phyloP scores from a whole-genome alignment of 2,113 vertebrate species.

The Rhinopithecus roxellana region DNA sequence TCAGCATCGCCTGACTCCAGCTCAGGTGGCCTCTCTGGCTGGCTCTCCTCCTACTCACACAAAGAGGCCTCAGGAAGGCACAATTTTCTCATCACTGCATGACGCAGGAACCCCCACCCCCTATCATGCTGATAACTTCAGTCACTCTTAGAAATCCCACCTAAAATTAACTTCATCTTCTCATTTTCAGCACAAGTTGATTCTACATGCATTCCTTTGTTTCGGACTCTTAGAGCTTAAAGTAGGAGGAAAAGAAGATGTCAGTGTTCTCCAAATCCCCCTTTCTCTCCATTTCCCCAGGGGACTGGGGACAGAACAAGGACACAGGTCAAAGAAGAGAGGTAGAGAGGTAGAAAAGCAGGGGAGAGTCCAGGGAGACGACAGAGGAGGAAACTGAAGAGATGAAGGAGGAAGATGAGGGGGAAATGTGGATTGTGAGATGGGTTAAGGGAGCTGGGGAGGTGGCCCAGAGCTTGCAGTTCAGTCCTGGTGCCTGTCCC shows the following conservation, averaged over 20 bases:
- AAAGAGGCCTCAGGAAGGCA: neutral
- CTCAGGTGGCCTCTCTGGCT: neutral
- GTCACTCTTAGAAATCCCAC: constrained; percentile 39
- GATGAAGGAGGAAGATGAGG: neutral
- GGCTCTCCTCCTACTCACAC: neutral
- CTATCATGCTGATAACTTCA: neutral
- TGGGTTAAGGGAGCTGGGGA: too few relatives aligned
- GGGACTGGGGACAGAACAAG: neutral
- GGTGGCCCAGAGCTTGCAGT: neutral
- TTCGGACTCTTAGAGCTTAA: neutral
- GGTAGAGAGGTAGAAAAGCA: neutral
- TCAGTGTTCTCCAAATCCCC: neutral
- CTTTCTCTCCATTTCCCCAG: neutral
- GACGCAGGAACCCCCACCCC: constrained; percentile 42
- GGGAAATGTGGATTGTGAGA: rapidly evolving
- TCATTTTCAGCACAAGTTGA: constrained; percentile 13
- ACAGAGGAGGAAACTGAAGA: neutral
- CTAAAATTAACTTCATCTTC: constrained; percentile 40
- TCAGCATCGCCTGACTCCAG: neutral
- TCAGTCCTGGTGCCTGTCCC: neutral
- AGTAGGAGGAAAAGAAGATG: neutral
- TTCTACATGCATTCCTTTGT: neutral
- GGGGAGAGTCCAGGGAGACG: neutral
- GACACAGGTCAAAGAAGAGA: neutral
- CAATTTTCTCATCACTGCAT: constrained; percentile 10